A percentile compares a stretch with the other conserved stretches of the same genome.
Conservation (phyloP, 2,797 vertebrate species). For the Benthosema pterotum region DNA sequence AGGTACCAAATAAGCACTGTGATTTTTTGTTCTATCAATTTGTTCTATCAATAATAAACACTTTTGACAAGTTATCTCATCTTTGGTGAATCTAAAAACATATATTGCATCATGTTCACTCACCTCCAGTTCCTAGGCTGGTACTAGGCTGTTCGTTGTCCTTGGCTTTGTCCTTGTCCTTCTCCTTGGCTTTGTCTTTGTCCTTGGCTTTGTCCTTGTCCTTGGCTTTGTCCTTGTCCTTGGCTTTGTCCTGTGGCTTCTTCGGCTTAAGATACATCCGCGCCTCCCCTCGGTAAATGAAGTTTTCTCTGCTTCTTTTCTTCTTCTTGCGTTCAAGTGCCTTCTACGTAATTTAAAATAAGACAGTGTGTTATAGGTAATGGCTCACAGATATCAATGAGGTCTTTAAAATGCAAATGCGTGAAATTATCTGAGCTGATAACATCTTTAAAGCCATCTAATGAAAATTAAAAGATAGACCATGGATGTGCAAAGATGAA, state of each 20-base stretch:
- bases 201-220: constrained; percentile 84
- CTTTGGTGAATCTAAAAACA: too few relatives aligned
- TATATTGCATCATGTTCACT: neutral
- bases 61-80: too few relatives aligned
- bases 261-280: constrained; percentile 32
- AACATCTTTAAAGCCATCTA: too few relatives aligned
- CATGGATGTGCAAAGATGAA: too few relatives aligned
- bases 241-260: constrained; percentile 42
- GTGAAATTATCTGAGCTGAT: too few relatives aligned
- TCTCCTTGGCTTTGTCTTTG: too few relatives aligned
- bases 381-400: neutral
- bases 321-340: constrained; percentile 91
- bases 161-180: constrained; percentile 83
- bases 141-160: constrained; percentile 87
- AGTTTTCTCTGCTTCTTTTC: constrained; percentile 70
- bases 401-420: too few relatives aligned
- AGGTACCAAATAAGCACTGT: too few relatives aligned
- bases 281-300: too few relatives aligned
- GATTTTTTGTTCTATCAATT: too few relatives aligned
- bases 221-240: constrained; percentile 64
- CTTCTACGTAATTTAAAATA: constrained; percentile 82
- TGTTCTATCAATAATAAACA: too few relatives aligned
- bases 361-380: constrained; percentile 22
- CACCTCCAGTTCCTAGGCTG: constrained; percentile 67
- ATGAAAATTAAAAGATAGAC: too few relatives aligned